A percentile compares a stretch with the other conserved stretches of the same genome.
These are phyloP conservation scores for Scelioninae gen. 1 DNA, from an alignment of 2,888 invertebrate species.

Conservation along the genomic window DNA sequence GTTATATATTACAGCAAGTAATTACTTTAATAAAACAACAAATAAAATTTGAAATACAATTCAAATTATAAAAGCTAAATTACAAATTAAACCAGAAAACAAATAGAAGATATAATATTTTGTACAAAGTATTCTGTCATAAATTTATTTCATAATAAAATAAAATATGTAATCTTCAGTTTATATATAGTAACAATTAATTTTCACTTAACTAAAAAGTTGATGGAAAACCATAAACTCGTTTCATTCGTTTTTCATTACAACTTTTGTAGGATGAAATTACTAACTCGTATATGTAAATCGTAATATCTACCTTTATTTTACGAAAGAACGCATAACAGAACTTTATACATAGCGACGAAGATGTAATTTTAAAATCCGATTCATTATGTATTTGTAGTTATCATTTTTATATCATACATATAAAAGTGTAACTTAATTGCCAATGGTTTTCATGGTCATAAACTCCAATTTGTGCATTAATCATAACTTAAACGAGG, in stretches of 20 bases:
- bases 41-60: too few relatives aligned
- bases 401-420: constrained; percentile 48
- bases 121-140: too few relatives aligned
- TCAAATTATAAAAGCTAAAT: too few relatives aligned
- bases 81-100: too few relatives aligned
- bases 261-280: too few relatives aligned
- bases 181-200: neutral
- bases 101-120: too few relatives aligned
- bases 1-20: too few relatives aligned
- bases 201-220: neutral
- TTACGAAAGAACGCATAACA: constrained; percentile 76
- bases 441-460: constrained; percentile 68
- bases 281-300: too few relatives aligned
- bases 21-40: too few relatives aligned
- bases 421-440: constrained; percentile 75
- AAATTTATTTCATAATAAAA: neutral
- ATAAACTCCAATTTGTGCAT: constrained; percentile 32
- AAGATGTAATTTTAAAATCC: constrained; percentile 48
- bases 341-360: constrained; percentile 74
- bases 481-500: neutral
- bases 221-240: neutral
- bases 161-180: neutral
- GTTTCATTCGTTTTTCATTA: too few relatives aligned
- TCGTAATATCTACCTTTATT: constrained; percentile 62
- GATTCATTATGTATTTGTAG: too few relatives aligned